Base-by-base conservation (phyloP, 2,888 invertebrate species). In the Drosophila mimetica region DNA sequence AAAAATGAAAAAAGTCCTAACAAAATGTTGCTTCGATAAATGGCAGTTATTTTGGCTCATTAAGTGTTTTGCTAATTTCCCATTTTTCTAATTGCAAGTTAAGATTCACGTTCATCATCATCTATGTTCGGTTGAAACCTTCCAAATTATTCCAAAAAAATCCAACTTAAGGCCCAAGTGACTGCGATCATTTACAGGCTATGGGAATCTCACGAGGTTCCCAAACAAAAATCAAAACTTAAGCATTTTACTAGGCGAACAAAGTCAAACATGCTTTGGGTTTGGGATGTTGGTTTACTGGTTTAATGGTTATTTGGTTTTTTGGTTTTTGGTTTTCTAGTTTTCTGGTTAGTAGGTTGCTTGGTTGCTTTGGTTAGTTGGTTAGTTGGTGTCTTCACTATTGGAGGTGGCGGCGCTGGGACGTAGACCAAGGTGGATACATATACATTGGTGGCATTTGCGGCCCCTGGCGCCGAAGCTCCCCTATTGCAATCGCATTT, bases 21-120 rank as follows among this genome's bases (percentile, higher is more conserved):
- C 74, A 74, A 75, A 74, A 73, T 71, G 57, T 70, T 58, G 51
- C 52, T 71, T 75, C 36, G 30, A 76, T 84, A 84, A 88, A 86
- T 86, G 85, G 85, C 85, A 86, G 85, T 86, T 88, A 59, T 76
- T 66, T 88, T 77, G 87, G 85, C 85, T 86, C 81, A 85, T 79
- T 71, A 58, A 66, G 53, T 55, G 18, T 72, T 50, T 59, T 22
- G 66, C 63, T 64, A 70, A 72, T 53, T 71, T 44, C 20, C 36
- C 44, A n/a, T 39, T 36, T 36, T 30, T 52, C 61, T 36, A 72
- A 66, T 51, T 70, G 59, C 54, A 57, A 57, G 2, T 48, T 64
- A 54, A 76, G 50, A 14, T 53, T 53, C n/a, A n/a, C n/a, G n/a
- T 22, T 22, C 22, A 4, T 16, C 4, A 36, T 60, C 16, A 44